Base-by-base conservation (phyloP, 64 coral and sea anemone species). In the Platygyra sinensis region DNA sequence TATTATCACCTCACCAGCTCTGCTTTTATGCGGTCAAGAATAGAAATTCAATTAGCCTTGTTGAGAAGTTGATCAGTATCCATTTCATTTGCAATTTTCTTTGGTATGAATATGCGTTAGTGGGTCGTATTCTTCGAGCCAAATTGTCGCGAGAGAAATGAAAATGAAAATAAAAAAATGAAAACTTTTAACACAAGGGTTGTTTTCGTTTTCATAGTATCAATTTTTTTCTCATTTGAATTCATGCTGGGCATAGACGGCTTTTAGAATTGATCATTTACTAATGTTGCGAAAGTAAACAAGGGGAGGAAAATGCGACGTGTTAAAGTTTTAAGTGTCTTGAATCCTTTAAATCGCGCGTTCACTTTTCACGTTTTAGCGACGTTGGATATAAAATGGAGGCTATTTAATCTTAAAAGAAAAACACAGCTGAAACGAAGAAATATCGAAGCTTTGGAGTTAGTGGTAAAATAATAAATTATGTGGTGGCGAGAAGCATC, bases 11-110 rank as follows among this genome's bases (percentile, higher is more conserved):
- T 67, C n/a, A 51, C 30, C 60, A 67, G 33, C 28, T 42, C 64
- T 20, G 80, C 60, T 30, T 83, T 83, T 83, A 83, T 83, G 32
- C 60, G 30, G 30, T 39, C 63, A 18, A 64, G 63, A 85, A 72
- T 28, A 85, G 24, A 71, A 69, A 72, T 84, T 31, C 30, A 67
- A 49, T 84, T 71, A 69, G 30, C 30, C 25, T 33, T 30, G 79
- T 63, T 81, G 16, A 75, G 30, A 42, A 28, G 79, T 65, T 84
- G n/a, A 71, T 32, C 31, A 20, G 18, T 65, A 39, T 31, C 36
- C 39, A 42, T 77, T 39, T 50, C 74, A 50, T 69, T 25, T 69
- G 22, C 65, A 69, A n/a, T 69, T 69, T 11, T 27, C 22, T 27
- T 7, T 69, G 22, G n/a, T 11, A 8, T 25, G 25, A 69, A 24